A percentile compares a stretch with the other conserved stretches of the same genome.
phyloP scores from a whole-genome alignment of 2,797 vertebrate species.

The Melanotaenia boesemani region DNA sequence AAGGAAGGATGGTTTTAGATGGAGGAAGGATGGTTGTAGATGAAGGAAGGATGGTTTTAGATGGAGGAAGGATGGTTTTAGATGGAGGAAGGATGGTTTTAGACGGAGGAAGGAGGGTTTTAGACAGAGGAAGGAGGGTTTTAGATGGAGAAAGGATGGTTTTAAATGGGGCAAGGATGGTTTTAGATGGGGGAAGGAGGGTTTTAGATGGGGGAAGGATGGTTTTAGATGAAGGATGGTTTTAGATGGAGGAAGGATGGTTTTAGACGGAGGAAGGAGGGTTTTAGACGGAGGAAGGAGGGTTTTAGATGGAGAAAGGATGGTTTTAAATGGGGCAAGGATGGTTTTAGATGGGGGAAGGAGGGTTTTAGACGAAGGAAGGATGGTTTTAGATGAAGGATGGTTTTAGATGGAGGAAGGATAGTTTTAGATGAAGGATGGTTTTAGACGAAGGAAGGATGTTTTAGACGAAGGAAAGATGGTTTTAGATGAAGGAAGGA shows the following conservation, averaged over 20 bases:
- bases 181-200: no score
- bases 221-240: no score
- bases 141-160: not conserved
- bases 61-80: not conserved
- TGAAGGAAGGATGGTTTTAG: no score
- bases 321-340: not conserved
- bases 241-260: no score
- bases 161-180: slow-evolving; percentile 8
- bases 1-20: not conserved
- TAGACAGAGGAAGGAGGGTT: no score
- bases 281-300: slow-evolving; percentile 9
- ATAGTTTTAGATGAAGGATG: no score
- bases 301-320: no score
- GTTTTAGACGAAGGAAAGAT: no score
- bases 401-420: no score
- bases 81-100: slow-evolving; percentile 11
- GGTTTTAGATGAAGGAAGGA: not conserved
- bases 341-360: no score
- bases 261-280: not conserved
- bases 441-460: not conserved
- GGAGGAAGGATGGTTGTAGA: no score
- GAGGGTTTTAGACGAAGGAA: not conserved
- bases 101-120: no score
- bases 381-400: slow-evolving; percentile 6
- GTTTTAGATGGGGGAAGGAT: not conserved